These are phyloP conservation scores for Chelonia mydas DNA, from an alignment of 2,797 vertebrate genomes.

Conservation along the genomic window DNA sequence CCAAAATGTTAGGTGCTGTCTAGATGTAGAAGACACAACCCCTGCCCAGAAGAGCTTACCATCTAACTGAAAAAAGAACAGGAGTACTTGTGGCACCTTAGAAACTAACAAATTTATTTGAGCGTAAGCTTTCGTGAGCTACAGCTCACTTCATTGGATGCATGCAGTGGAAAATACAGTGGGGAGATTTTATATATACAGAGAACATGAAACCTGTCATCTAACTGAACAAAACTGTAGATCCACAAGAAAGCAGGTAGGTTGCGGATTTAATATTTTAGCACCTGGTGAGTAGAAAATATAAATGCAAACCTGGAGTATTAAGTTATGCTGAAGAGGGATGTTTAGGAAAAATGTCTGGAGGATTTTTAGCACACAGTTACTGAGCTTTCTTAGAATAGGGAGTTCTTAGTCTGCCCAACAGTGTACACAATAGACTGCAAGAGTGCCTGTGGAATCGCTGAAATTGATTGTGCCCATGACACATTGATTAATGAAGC, in stretches of 20 bases:
- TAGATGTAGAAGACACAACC: fast-evolving
- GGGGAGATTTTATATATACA: no score
- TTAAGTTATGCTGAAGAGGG: background rate
- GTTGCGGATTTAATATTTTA: background rate
- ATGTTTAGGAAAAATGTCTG: background rate
- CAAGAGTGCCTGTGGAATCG: background rate
- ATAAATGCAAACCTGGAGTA: background rate
- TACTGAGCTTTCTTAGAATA: background rate
- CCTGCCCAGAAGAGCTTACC: background rate
- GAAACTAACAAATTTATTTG: no score
- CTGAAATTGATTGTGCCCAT: background rate
- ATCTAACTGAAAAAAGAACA: background rate
- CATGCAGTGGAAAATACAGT: no score
- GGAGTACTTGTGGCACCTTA: no score
- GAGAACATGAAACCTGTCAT: no score
- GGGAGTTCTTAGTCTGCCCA: background rate
- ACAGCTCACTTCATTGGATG: no score
- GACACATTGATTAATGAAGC: background rate
- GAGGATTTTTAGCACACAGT: background rate
- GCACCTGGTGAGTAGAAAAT: background rate
- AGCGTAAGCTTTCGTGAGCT: no score
- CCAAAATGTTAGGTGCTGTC: background rate
- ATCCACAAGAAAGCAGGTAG: background rate
- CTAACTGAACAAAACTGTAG: background rate
- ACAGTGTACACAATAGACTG: background rate